Evolutionary conservation across 2,113 vertebrate genomes (phyloP).

Genomic region (Embiotoca jacksoni): DNA sequence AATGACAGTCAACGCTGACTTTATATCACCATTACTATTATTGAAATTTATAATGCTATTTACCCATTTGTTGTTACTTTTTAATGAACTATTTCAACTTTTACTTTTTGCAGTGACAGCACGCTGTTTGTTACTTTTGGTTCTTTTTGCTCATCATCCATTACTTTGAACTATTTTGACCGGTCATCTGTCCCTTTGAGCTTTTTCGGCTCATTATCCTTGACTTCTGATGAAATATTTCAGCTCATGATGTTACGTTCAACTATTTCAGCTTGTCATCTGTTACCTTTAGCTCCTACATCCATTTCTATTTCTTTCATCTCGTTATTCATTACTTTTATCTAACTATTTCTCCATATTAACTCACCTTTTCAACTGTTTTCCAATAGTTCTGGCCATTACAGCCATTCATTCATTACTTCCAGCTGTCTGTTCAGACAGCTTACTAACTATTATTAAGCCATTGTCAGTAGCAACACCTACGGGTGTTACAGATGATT

Average conservation of each 20-base stretch:
- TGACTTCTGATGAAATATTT: not conserved
- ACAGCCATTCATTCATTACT: too few species aligned
- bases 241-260: not conserved
- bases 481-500: not conserved
- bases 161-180: not conserved
- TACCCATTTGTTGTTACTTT: not conserved
- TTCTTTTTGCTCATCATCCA: not conserved
- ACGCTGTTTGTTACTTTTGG: not conserved
- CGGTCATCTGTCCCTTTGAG: not conserved
- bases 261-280: not conserved
- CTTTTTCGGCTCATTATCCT: not conserved
- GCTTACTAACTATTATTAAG: too few species aligned
- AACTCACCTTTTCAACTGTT: not conserved
- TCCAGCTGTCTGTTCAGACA: too few species aligned
- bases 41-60: not conserved
- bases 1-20: not conserved
- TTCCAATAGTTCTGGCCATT: too few species aligned
- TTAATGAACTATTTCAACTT: too few species aligned
- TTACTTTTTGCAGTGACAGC: too few species aligned
- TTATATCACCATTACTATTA: too few species aligned
- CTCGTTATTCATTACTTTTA: too few species aligned
- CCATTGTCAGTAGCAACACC: too few species aligned
- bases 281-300: too few species aligned
- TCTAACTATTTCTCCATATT: not conserved
- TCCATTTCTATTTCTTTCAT: not conserved